Evolutionary conservation across 2,113 vertebrate species (phyloP).

Genomic region (Perca fluviatilis): DNA sequence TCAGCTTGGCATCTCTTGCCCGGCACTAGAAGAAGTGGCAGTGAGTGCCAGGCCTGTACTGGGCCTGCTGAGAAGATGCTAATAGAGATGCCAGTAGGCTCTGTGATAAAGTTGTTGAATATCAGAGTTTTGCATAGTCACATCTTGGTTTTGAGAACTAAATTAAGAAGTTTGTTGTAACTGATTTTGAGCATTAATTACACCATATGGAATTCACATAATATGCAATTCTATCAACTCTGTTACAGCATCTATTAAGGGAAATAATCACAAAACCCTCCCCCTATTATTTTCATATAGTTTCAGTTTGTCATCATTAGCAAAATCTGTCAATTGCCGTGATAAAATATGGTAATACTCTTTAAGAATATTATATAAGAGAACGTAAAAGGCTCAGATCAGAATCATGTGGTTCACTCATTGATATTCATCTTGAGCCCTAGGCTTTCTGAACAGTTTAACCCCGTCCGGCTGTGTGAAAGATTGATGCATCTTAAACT

Average conservation of each 20-base stretch:
- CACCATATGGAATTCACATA: conserved; percentile 8
- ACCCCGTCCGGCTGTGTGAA: conserved; percentile 61
- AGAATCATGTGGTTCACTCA: conserved; percentile 20
- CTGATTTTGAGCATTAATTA: conserved; percentile 27
- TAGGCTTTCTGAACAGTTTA: conserved; percentile 59
- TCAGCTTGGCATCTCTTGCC: conserved; percentile 60
- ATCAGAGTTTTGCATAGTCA: conserved; percentile 46
- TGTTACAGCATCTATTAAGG: conserved; percentile 4
- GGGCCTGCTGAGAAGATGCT: conserved; percentile 57
- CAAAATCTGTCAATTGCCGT: not conserved
- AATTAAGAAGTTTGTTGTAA: conserved; percentile 40
- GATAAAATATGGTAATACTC: conserved; percentile 8
- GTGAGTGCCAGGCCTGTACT: conserved; percentile 63
- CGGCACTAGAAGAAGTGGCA: conserved; percentile 44
- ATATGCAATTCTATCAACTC: conserved; percentile 11
- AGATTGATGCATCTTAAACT: conserved; percentile 77
- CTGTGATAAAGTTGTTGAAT: conserved; percentile 45
- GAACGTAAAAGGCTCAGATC: not conserved
- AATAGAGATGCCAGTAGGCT: conserved; percentile 54
- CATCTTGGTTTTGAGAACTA: conserved; percentile 33
- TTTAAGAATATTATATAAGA: not conserved
- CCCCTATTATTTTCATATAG: conserved; percentile 8
- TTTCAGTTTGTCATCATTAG: conserved; percentile 10
- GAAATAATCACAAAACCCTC: conserved; percentile 3
- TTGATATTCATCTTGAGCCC: conserved; percentile 62